Base-by-base conservation (phyloP, 2,113 vertebrate genomes). In the Misgurnus anguillicaudatus region DNA sequence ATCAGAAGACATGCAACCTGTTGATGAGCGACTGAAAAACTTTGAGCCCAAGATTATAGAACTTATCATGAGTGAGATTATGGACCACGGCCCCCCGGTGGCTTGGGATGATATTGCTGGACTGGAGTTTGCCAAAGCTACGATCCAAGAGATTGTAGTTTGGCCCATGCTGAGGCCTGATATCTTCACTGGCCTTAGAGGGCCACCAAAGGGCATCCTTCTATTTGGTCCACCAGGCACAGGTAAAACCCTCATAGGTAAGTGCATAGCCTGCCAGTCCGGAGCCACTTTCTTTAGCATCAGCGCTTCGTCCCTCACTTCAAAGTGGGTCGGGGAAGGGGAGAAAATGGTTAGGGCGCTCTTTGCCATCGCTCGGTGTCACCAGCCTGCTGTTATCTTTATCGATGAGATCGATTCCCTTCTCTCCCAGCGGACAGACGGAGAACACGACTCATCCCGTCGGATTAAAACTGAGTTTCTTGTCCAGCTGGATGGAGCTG, bases 111-210 rank as follows among this genome's bases (percentile, higher is more conserved):
- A 99, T 82, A 98, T 99, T 6, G 97, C 98, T 0, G 97, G 97
- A 1, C 91, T 98, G 17, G 96, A 99, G 68, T 99, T 98, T 87
- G 97, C 97, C 36, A 99, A 99, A 88, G 90, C 94, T 8, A 97
- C 95, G 0, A 97, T 99, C 75, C 96, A 98, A 82, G 98, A 99
- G 89, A 97, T 99, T 14, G 96, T 99, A 3, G 96, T 99, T 14
- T 99, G 97, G 97, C 98, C 98, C 55, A 98, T 98, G 97, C 81
- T 99, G 85, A 91, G 97, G 19, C 97, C 97, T 6, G 98, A 98
- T 84, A 97, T 98, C 84, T 99, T 99, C 75, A 98, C 94, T 0
- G 97, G 98, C 0, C 88, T 99, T 9, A 93, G 96, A 2, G 97
- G 97, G 3, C 98, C 96, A n/a, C 96, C 98, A 0, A 99, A 97